Percentiles rank a stretch among this genome's conserved stretches.
Evolutionary conservation across 2,888 invertebrate genomes (phyloP).

Genomic region (Neoascia interrupta): DNA sequence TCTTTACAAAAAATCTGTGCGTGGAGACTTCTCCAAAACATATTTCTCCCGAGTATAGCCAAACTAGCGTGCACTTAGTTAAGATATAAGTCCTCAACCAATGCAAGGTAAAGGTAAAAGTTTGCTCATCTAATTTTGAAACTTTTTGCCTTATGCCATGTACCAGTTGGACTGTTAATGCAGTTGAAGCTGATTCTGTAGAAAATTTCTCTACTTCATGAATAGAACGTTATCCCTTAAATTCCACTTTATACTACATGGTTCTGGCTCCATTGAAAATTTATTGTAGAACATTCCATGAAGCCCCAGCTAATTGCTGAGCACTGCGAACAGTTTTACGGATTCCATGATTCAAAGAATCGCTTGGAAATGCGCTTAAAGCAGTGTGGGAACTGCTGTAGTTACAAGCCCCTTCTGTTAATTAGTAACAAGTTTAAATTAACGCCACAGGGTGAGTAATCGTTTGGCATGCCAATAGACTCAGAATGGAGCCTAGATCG

Average conservation of each 20-base stretch:
- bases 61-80: too few relatives aligned
- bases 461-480: background rate
- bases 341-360: constrained; percentile 29
- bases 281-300: constrained; percentile 2
- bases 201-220: too few relatives aligned
- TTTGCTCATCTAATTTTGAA: constrained; percentile 40
- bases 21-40: too few relatives aligned
- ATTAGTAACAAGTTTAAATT: constrained; percentile 42
- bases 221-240: constrained; percentile 12
- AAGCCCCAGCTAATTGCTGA: constrained; percentile 27
- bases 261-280: constrained; percentile 9
- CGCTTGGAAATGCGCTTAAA: constrained; percentile 2
- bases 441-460: constrained; percentile 30
- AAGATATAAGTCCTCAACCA: too few relatives aligned
- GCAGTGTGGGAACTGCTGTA: constrained; percentile 31
- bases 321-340: background rate
- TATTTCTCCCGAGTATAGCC: too few relatives aligned
- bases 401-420: constrained; percentile 8
- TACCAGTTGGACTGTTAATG: too few relatives aligned
- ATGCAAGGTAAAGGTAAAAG: constrained; percentile 29
- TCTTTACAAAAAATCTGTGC: too few relatives aligned
- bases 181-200: background rate
- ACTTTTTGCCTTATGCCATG: constrained; percentile 23
- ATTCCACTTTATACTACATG: background rate
- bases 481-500: too few relatives aligned